Conservation (phyloP, 2,888 invertebrate genomes). For the Nebria brevicollis region DNA sequence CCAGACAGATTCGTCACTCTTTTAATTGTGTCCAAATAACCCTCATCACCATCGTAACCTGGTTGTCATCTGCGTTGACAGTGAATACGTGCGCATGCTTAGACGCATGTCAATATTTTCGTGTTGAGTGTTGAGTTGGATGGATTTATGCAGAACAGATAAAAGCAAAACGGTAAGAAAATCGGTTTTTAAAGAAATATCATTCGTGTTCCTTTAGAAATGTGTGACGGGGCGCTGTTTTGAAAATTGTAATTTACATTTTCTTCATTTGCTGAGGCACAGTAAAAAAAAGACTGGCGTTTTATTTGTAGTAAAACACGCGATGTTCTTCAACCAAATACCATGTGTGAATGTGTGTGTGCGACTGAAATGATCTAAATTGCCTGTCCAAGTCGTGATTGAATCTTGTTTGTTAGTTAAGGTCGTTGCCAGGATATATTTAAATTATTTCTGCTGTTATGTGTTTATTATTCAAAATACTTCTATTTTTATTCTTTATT, state of each 20-base stretch:
- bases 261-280: not conserved
- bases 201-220: too few species aligned
- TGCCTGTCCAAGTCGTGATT: conserved; percentile 25
- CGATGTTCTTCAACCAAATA: conserved; percentile 17
- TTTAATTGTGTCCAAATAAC: too few species aligned
- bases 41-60: too few species aligned
- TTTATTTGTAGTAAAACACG: conserved; percentile 24
- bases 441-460: not conserved
- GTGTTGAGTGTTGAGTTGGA: too few species aligned
- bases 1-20: too few species aligned
- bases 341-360: not conserved
- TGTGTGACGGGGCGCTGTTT: not conserved
- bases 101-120: too few species aligned
- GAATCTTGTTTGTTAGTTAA: conserved; percentile 7
- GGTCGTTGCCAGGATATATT: not conserved
- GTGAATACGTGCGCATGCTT: too few species aligned
- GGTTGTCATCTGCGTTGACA: too few species aligned
- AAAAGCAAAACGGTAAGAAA: not conserved
- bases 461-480: not conserved
- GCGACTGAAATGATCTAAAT: conserved; percentile 20
- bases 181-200: too few species aligned
- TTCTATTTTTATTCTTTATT: not conserved
- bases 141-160: too few species aligned
- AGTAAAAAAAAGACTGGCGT: conserved; percentile 7
- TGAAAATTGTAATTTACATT: not conserved